phyloP scores from a whole-genome alignment of 2,797 vertebrate species.

The Darevskia nairensis region DNA sequence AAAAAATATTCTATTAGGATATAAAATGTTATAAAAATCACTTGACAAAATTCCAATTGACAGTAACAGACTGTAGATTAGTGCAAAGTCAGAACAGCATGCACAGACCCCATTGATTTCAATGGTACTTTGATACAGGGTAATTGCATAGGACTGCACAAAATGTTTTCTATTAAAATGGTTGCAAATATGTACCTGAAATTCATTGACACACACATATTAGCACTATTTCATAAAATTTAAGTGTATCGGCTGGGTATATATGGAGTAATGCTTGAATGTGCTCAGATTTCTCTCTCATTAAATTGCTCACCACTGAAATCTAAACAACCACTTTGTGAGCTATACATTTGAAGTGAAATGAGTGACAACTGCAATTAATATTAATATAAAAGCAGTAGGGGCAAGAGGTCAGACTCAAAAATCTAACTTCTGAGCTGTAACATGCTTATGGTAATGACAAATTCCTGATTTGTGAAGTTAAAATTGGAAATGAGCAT shows the following conservation, averaged over 20 bases:
- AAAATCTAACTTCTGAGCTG: not conserved
- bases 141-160: not conserved
- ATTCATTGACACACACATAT: not conserved
- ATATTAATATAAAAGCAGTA: not conserved
- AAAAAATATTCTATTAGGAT: not conserved
- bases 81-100: not conserved
- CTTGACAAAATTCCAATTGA: not conserved
- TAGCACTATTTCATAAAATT: not conserved
- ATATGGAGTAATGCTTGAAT: not conserved
- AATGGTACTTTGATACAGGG: not conserved
- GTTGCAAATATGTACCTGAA: not conserved
- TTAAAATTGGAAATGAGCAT: conserved; percentile 1
- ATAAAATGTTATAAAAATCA: not conserved
- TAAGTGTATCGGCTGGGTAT: not conserved
- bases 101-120: not conserved
- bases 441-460: not conserved
- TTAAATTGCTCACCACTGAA: not conserved
- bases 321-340: not conserved
- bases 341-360: conserved; percentile 2
- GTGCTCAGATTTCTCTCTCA: not conserved
- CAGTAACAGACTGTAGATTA: not conserved
- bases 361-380: not conserved
- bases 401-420: not conserved
- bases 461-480: conserved; percentile 10
- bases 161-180: not conserved